Base-by-base conservation (phyloP, 2,113 vertebrate species). In the Corythoichthys haematopterus region DNA sequence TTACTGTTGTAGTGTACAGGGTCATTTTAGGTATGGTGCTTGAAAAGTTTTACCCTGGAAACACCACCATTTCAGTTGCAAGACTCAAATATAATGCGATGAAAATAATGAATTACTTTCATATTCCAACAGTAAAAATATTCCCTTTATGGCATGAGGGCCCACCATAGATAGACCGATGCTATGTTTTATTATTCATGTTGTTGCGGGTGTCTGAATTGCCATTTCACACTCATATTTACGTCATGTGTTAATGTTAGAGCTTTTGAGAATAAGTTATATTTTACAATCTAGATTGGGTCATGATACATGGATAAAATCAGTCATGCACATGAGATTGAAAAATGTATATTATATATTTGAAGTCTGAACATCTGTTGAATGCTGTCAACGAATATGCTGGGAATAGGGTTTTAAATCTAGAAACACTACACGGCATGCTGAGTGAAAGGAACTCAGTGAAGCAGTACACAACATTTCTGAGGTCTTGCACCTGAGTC, bases 171-270 rank as follows among this genome's bases (percentile, higher is more conserved):
- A 74, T 40, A 20, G 15, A 61, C 70, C 50, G 46, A 51, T 70
- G 70, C 37, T 14, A 48, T 68, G 10, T 81, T 86, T 80, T 80
- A 80, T 84, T 77, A 78, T 76, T 82, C 68, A 82, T 79, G 66
- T 68, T 61, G 70, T 35, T 68, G 65, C 70, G 68, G 65, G 60
- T 75, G 75, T 82, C 63, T 47, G 45, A 2, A 53, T 68, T 72
- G 50, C 36, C 53, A 0, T 66, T 80, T 77, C 60, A 28, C 66
- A 72, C 58, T 20, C n/a, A 51, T 46, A 65, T 36, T 55, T 0
- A 1, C 68, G 63, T 53, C 56, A 65, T 53, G 65, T 38, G 45
- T 67, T 36, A 35, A 35, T 73, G 20, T 76, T 70, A 12, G 78
- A 57, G 64, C 56, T 35, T 43, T 51, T 6, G 2, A 51, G 11